phyloP scores from a whole-genome alignment of 2,797 vertebrate genomes.

The Onychomys leucogaster region DNA sequence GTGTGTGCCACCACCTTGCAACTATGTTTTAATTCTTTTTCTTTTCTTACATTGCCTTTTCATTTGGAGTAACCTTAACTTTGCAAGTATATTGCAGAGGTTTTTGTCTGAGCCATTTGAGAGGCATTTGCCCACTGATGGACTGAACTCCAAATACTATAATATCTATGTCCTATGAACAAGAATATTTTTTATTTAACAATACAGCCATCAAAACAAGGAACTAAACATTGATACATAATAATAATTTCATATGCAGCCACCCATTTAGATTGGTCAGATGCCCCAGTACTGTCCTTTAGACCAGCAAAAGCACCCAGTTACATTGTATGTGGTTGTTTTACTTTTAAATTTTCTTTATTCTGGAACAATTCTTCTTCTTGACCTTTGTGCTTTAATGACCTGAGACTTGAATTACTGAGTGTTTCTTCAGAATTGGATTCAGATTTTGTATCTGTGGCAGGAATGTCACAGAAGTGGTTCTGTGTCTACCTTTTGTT shows the following conservation, averaged over 20 bases:
- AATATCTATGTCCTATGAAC: neutral
- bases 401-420: neutral
- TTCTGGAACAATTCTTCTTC: neutral
- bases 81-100: neutral
- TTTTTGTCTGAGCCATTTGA: neutral
- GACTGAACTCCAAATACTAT: neutral
- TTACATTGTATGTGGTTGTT: neutral
- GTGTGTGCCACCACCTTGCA: neutral
- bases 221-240: neutral
- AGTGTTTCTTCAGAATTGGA: neutral
- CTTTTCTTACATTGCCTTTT: conserved; percentile 7
- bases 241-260: neutral
- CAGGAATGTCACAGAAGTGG: neutral
- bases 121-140: neutral
- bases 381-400: neutral
- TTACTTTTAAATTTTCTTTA: neutral
- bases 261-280: neutral
- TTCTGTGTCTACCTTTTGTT: neutral
- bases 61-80: conserved; percentile 20
- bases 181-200: neutral
- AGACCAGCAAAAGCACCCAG: neutral
- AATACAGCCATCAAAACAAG: neutral
- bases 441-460: neutral
- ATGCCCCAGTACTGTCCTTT: neutral
- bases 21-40: neutral